phyloP scores from a whole-genome alignment of 2,797 vertebrate genomes.

The Scleropages formosus region DNA sequence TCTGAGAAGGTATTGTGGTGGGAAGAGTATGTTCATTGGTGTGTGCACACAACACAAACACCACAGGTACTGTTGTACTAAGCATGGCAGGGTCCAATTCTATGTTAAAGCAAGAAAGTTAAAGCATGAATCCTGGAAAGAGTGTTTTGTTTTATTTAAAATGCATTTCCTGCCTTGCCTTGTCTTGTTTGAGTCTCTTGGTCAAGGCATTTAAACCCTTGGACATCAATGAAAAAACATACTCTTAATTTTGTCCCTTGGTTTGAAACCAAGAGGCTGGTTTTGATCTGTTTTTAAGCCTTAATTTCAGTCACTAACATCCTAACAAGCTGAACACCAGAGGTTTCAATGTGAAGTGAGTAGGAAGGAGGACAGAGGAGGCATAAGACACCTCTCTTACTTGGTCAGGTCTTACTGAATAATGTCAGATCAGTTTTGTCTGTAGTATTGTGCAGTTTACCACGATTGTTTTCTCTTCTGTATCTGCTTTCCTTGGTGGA shows the following conservation, averaged over 20 bases:
- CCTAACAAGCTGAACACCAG: slow-evolving; percentile 1
- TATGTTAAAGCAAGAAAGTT: not conserved
- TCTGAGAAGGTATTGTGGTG: slow-evolving; percentile 16
- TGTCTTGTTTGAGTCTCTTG: not conserved
- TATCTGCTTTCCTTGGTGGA: not conserved
- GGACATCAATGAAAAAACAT: too few species aligned
- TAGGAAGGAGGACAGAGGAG: too few species aligned
- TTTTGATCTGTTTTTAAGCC: slow-evolving; percentile 8
- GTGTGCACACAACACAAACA: not conserved
- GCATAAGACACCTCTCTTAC: too few species aligned
- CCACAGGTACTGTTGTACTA: not conserved
- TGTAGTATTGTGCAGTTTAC: not conserved
- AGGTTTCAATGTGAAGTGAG: too few species aligned
- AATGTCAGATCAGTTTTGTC: not conserved
- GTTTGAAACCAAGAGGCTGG: not conserved
- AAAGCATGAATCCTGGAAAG: slow-evolving; percentile 6
- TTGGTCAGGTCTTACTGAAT: not conserved
- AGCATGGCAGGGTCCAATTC: slow-evolving; percentile 27
- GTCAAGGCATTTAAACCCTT: too few species aligned
- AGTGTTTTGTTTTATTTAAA: not conserved
- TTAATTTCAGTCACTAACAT: not conserved
- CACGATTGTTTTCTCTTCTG: not conserved
- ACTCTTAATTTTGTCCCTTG: not conserved
- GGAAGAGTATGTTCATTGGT: not conserved
- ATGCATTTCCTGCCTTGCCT: not conserved